A percentile compares a stretch with the other conserved stretches of the same genome.
Conservation (phyloP, 2,888 invertebrate genomes). For the Drosophila nr. fundita region DNA sequence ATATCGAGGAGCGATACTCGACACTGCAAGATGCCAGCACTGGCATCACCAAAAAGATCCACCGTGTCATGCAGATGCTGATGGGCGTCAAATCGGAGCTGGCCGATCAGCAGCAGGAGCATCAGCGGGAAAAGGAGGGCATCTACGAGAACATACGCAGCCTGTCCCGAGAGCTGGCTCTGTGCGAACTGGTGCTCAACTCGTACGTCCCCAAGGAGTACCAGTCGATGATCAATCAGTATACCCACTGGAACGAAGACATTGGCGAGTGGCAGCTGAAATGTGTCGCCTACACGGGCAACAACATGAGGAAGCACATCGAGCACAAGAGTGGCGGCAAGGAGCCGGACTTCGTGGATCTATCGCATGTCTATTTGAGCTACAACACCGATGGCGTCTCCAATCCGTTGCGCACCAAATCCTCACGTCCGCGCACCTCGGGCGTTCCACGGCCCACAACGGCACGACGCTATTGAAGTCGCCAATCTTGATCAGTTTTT, state of each 20-base stretch:
- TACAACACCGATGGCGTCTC: constrained; percentile 87
- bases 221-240: constrained; percentile 94
- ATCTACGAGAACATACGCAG: constrained; percentile 96
- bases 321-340: constrained; percentile 83
- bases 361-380: constrained; percentile 89
- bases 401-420: constrained; percentile 86
- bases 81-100: constrained; percentile 94
- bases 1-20: constrained; percentile 97
- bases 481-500: constrained; percentile 58
- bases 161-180: constrained; percentile 94
- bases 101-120: constrained; percentile 95
- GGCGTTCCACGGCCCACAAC: constrained; percentile 87
- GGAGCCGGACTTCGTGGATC: constrained; percentile 87
- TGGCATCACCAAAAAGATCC: constrained; percentile 96
- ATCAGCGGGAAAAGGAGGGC: constrained; percentile 98
- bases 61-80: constrained; percentile 94
- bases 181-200: constrained; percentile 96
- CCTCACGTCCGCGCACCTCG: constrained; percentile 85
- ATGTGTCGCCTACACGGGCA: constrained; percentile 99
- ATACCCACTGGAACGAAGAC: constrained; percentile 99
- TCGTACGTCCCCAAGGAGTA: constrained; percentile 97
- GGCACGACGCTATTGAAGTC: constrained; percentile 81
- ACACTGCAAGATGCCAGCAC: constrained; percentile 97
- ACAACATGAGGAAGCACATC: constrained; percentile 95
- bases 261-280: constrained; percentile 99